Evolutionary conservation across 1,140 invertebrate genomes (phyloP), one percentile per base, ranked within the genome.

Genomic region (Bathynomus jamesi): DNA sequence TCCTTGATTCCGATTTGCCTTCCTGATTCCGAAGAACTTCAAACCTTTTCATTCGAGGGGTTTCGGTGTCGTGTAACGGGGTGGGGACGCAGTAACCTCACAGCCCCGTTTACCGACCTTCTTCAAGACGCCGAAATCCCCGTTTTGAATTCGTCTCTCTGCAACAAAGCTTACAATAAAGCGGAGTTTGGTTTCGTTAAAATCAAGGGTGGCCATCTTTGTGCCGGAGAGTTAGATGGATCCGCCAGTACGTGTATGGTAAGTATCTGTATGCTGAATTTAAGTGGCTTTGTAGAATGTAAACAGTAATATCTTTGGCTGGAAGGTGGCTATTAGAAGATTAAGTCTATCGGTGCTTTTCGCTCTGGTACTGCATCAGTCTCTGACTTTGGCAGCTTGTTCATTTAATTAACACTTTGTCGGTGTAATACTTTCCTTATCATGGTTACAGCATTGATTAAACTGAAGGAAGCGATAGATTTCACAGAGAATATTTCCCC

Each of bases 211-310:
- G 90, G 91, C 11, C 93, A 95, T 83, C 82, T 95, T 4, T 95
- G 93, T 80, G 93, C 92, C 31, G 92, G 93, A 0, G 89, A 90
- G 71, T 32, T 72, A 66, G 90, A 93, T 79, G 92, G 92, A 0
- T 90, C 90, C 46, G 89, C 88, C 10, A 92, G 92, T 62, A 92
- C 91, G 61, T 94, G 91, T 80, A 90, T 93, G 80, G 91, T 91
- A 84, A 86, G 85, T 81, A 78, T 53, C 21, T 53, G n/a, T n/a
- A n/a, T n/a, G n/a, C 40, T n/a, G n/a, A n/a, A n/a, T n/a, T n/a
- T n/a, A n/a, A n/a, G n/a, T n/a, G n/a, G n/a, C n/a, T n/a, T n/a
- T n/a, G n/a, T n/a, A n/a, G n/a, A n/a, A n/a, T n/a, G n/a, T n/a
- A n/a, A n/a, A n/a, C n/a, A n/a, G n/a, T n/a, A 65, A 65, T 28